phyloP scores from a whole-genome alignment of 1,140 invertebrate species.

The Hyposmocoma kahamanoa region DNA sequence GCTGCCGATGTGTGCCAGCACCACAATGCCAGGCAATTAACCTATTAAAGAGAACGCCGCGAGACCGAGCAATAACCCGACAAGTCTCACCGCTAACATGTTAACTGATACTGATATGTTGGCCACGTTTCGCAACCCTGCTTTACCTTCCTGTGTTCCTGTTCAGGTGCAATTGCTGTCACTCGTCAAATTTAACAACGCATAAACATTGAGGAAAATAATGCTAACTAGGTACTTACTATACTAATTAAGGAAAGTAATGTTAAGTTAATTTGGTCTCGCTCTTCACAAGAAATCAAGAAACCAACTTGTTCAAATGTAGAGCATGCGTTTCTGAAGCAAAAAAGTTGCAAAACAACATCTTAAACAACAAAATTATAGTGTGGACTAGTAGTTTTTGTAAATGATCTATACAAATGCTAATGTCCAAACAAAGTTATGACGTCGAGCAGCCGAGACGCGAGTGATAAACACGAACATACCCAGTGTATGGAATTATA shows the following conservation, averaged over 20 bases:
- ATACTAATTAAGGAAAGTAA: too few relatives aligned
- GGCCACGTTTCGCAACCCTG: slow-evolving; percentile 11
- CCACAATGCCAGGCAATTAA: slow-evolving; percentile 67
- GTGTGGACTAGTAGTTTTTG: neutral
- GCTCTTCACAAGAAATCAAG: neutral
- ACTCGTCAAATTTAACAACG: neutral
- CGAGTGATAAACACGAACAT: slow-evolving; percentile 56
- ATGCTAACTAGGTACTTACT: too few relatives aligned
- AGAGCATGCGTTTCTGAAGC: too few relatives aligned
- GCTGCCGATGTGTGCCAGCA: slow-evolving; percentile 57
- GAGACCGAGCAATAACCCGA: slow-evolving; percentile 48
- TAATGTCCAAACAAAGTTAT: slow-evolving; percentile 13
- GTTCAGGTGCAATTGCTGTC: too few relatives aligned
- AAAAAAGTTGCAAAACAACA: too few relatives aligned
- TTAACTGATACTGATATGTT: slow-evolving; percentile 27
- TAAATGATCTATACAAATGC: neutral
- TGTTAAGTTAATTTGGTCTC: too few relatives aligned
- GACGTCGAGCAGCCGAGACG: slow-evolving; percentile 32
- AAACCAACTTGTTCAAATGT: too few relatives aligned
- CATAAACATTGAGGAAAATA: too few relatives aligned
- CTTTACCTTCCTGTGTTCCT: slow-evolving; percentile 3
- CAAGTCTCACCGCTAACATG: slow-evolving; percentile 29
- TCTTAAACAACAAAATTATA: too few relatives aligned
- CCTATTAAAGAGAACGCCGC: slow-evolving; percentile 57
- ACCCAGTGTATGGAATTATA: slow-evolving; percentile 49